A percentile compares a stretch with the other conserved stretches of the same genome.
Evolutionary conservation across 2,797 vertebrate genomes (phyloP).

Genomic region (Cyprinodon diabolis): DNA sequence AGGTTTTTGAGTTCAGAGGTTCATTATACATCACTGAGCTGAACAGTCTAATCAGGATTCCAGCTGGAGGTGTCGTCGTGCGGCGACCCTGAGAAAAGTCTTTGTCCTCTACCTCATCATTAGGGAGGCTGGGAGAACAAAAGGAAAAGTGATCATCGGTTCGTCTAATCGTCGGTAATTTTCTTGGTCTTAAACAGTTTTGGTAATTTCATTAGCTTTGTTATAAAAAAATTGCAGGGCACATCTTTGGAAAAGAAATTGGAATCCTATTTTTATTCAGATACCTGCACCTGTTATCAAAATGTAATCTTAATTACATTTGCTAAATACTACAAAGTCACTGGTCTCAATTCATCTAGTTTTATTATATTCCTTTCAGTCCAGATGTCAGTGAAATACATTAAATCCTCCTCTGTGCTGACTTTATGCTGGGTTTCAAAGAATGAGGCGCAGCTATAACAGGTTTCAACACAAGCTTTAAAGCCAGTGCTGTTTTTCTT

Average conservation of each 20-base stretch:
- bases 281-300: slow-evolving; percentile 58
- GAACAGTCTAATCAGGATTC: slow-evolving; percentile 65
- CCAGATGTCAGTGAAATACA: slow-evolving; percentile 36
- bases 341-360: slow-evolving; percentile 27
- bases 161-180: slow-evolving; percentile 26
- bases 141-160: slow-evolving; percentile 44
- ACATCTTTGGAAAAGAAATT: slow-evolving; percentile 16
- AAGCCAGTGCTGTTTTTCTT: not conserved
- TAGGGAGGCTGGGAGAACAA: slow-evolving; percentile 44
- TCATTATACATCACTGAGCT: slow-evolving; percentile 55
- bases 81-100: slow-evolving; percentile 60
- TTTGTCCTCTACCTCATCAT: slow-evolving; percentile 64
- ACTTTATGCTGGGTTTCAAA: not conserved
- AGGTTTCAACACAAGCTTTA: slow-evolving; percentile 9
- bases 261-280: slow-evolving; percentile 50
- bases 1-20: slow-evolving; percentile 47
- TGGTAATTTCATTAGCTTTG: slow-evolving; percentile 55
- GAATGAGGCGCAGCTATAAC: slow-evolving; percentile 7
- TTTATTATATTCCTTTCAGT: slow-evolving; percentile 29
- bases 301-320: slow-evolving; percentile 61
- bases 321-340: slow-evolving; percentile 48
- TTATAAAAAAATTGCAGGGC: slow-evolving; percentile 44
- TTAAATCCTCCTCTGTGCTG: slow-evolving; percentile 29
- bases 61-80: slow-evolving; percentile 55
- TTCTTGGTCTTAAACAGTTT: slow-evolving; percentile 36